Conservation (phyloP, 2,888 invertebrate genomes). For the Poecilobothrus nobilitatus region DNA sequence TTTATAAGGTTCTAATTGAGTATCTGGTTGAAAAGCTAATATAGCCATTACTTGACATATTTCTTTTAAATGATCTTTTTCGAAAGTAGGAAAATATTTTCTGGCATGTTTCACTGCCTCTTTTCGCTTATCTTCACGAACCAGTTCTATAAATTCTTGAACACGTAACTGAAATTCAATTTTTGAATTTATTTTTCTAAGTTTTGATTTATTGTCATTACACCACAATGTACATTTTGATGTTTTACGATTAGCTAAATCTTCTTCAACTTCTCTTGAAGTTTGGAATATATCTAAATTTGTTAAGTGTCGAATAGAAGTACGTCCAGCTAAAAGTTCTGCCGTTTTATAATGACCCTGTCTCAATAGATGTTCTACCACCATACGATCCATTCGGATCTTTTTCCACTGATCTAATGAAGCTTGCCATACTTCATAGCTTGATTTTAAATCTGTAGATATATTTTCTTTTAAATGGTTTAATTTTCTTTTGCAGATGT, state of each 20-base stretch:
- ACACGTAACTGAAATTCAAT: slow-evolving; percentile 83
- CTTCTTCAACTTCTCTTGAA: slow-evolving; percentile 79
- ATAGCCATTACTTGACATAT: slow-evolving; percentile 94
- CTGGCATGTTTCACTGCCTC: slow-evolving; percentile 94
- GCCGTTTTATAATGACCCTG: slow-evolving; percentile 95
- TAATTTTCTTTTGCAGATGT: slow-evolving; percentile 82
- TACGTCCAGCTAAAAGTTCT: slow-evolving; percentile 71
- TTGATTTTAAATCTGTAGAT: slow-evolving; percentile 30
- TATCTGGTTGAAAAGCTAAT: slow-evolving; percentile 81
- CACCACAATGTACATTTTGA: slow-evolving; percentile 89
- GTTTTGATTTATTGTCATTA: slow-evolving; percentile 90
- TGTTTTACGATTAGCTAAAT: slow-evolving; percentile 72
- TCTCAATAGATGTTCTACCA: slow-evolving; percentile 91
- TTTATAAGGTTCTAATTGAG: slow-evolving; percentile 63
- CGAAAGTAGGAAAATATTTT: slow-evolving; percentile 80
- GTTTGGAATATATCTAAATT: slow-evolving; percentile 87
- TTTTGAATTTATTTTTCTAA: slow-evolving; percentile 85
- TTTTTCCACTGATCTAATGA: slow-evolving; percentile 42
- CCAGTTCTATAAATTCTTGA: slow-evolving; percentile 89
- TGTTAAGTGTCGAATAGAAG: slow-evolving; percentile 75
- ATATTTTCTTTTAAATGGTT: slow-evolving; percentile 66
- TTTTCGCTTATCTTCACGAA: slow-evolving; percentile 73
- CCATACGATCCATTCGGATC: slow-evolving; percentile 82
- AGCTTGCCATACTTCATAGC: slow-evolving; percentile 37
- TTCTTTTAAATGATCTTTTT: slow-evolving; percentile 76